A percentile compares a stretch with the other conserved stretches of the same genome.
phyloP scores from a whole-genome alignment of 1,140 invertebrate genomes.

The Drosophila melanica region DNA sequence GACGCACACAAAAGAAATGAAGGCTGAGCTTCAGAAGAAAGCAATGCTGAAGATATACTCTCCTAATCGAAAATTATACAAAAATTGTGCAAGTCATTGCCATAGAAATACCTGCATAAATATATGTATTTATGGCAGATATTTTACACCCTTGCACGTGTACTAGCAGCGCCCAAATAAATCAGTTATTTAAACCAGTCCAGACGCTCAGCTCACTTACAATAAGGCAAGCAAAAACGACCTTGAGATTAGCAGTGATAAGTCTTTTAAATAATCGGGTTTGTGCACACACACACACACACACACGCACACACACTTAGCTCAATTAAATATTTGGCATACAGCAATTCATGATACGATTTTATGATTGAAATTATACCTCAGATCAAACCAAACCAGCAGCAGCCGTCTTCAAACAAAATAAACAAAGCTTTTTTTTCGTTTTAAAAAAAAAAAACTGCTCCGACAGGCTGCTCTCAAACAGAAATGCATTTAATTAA shows the following conservation, averaged over 20 bases:
- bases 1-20: neutral
- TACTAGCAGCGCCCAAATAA: slow-evolving; percentile 22
- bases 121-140: neutral
- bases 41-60: neutral
- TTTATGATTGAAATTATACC: slow-evolving; percentile 54
- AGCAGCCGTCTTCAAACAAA: slow-evolving; percentile 26
- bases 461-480: slow-evolving; percentile 5
- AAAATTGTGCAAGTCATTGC: slow-evolving; percentile 32
- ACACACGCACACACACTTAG: neutral
- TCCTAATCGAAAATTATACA: neutral
- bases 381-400: slow-evolving; percentile 10
- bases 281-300: slow-evolving; percentile 30
- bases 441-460: slow-evolving; percentile 8
- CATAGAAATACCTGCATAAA: slow-evolving; percentile 5
- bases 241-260: slow-evolving; percentile 70
- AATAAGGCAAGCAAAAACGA: slow-evolving; percentile 37
- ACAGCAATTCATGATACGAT: slow-evolving; percentile 41
- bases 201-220: slow-evolving; percentile 44
- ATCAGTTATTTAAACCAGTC: slow-evolving; percentile 42
- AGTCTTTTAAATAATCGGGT: slow-evolving; percentile 50
- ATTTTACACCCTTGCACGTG: slow-evolving; percentile 15
- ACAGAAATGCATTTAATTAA: slow-evolving; percentile 33
- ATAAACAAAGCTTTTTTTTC: slow-evolving; percentile 12
- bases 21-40: slow-evolving; percentile 25
- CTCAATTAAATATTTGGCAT: slow-evolving; percentile 59